Evolutionary conservation across 2,888 invertebrate species (phyloP).

Genomic region (Danaus chrysippus): DNA sequence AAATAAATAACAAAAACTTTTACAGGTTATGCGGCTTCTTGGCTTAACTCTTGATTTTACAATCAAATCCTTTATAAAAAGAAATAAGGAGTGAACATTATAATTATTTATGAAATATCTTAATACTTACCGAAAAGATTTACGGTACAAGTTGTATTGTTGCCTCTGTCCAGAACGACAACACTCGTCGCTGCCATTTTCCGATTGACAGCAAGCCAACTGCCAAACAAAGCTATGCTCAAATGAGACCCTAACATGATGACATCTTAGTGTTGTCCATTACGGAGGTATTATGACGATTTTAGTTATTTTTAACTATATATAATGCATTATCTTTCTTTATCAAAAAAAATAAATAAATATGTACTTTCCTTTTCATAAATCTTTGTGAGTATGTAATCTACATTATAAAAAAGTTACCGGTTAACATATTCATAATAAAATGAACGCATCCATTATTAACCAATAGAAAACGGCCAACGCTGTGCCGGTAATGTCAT

Average conservation of each 20-base stretch:
- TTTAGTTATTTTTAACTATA: background rate
- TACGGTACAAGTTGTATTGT: conserved; percentile 97
- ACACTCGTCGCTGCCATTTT: conserved; percentile 94
- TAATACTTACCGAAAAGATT: conserved; percentile 93
- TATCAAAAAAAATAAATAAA: background rate
- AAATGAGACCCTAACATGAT: conserved; percentile 28
- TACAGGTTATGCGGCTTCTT: conserved; percentile 55
- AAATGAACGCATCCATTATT: conserved; percentile 48
- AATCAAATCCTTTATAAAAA: background rate
- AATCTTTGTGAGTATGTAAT: no score
- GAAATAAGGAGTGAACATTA: conserved; percentile 1
- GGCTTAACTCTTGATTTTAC: background rate
- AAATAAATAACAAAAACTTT: conserved; percentile 49
- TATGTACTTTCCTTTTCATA: background rate
- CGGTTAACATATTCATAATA: background rate
- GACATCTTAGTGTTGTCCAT: background rate
- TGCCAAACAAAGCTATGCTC: conserved; percentile 49
- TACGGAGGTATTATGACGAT: background rate
- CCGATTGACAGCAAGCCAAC: conserved; percentile 74
- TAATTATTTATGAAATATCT: conserved; percentile 9
- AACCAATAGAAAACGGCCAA: conserved; percentile 74
- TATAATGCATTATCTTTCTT: background rate
- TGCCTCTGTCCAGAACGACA: conserved; percentile 96
- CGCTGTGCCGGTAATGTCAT: conserved; percentile 74
- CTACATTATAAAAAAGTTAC: background rate